Base-by-base conservation (phyloP, 2,113 vertebrate genomes). In the Vulpes ferrilata region DNA sequence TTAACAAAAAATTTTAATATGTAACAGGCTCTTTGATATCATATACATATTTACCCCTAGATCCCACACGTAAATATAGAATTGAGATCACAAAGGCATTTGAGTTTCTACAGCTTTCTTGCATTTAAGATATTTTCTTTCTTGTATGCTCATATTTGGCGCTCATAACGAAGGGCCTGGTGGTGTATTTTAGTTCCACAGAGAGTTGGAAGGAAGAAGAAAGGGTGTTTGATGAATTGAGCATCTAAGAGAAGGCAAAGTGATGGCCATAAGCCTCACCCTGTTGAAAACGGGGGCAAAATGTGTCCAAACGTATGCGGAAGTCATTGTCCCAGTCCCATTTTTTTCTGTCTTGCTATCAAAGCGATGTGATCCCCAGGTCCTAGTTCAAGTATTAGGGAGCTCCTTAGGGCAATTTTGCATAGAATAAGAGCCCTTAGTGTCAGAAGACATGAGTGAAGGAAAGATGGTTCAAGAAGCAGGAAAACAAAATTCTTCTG, bases 1-100 rank as follows among this genome's bases (percentile, higher is more conserved):
- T 38, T 85, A 97, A 96, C 43, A 65, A 73, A 96, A 96, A 53
- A 7, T 5, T 51, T 71, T 91, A 93, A 82, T 88, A 82, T 65
- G 15, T 30, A 92, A 86, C 62, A 88, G 19, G 9, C 8, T 81
- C 48, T 82, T 94, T 92, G 38, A 71, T 93, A 73, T 81, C 35
- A 88, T 55, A 93, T 53, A 57, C 30, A 86, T 86, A 85, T 81
- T 95, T 89, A 86, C 10, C 43, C 35, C 67, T 73, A 38, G 76
- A 53, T 90, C 6, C 20, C 64, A 89, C 48, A 74, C 12, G 60
- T 83, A 88, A 81, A 81, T 78, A 78, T 2, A 82, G 53, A 93
- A 59, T 17, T n/a, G 12, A 67, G 20, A 82, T n/a, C n/a, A 74
- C 78, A 79, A 78, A 94, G 25, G 2, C 27, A 27, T 35, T 80